Percentiles rank a stretch among this genome's conserved stretches.
phyloP scores from a whole-genome alignment of 2,888 invertebrate species.

The Xestia sexstrigata region DNA sequence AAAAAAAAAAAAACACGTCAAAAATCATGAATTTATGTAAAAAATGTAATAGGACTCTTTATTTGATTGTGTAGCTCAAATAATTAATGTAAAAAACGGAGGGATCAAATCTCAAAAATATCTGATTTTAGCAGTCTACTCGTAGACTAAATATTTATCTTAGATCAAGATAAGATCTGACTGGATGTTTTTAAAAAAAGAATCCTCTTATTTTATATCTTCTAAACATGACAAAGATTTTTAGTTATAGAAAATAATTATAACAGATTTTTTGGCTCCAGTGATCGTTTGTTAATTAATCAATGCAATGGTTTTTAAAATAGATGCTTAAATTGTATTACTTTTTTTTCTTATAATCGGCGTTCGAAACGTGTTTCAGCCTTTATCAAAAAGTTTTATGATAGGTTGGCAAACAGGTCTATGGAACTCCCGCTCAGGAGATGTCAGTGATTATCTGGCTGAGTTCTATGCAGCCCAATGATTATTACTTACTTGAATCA shows the following conservation, averaged over 20 bases:
- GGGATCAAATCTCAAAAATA: neutral
- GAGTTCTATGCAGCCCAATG: neutral
- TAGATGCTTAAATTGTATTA: no score
- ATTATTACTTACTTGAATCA: no score
- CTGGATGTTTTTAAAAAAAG: neutral
- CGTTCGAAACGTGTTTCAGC: neutral
- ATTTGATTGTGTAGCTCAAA: neutral
- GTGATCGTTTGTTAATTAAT: neutral
- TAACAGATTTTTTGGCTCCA: neutral
- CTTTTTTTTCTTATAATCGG: no score
- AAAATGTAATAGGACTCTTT: no score
- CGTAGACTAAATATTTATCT: neutral
- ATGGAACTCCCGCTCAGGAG: neutral
- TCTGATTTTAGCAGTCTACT: neutral
- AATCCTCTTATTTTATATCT: neutral
- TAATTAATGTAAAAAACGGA: neutral
- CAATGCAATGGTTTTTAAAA: neutral
- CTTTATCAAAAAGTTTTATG: neutral
- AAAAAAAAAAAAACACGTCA: no score
- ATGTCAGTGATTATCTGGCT: neutral
- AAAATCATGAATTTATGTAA: no score
- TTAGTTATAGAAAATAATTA: neutral
- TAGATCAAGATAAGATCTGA: neutral
- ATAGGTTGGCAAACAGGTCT: neutral
- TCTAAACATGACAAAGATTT: neutral